A percentile compares a stretch with the other conserved stretches of the same genome.
These are phyloP conservation scores for Saccostrea glomerata DNA, from an alignment of 1,140 invertebrate species.

Conservation along the genomic window DNA sequence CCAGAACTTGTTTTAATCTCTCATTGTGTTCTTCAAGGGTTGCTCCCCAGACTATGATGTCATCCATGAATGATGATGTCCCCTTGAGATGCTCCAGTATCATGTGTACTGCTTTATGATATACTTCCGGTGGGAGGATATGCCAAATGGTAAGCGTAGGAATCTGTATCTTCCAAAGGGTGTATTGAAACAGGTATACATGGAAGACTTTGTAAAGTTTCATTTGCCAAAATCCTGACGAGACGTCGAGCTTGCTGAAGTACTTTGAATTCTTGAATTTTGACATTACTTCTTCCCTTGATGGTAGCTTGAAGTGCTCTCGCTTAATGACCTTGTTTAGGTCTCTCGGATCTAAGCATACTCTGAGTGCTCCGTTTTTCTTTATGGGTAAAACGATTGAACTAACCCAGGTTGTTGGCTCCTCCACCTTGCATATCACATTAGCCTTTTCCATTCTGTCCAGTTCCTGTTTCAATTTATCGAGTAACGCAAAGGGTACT, in stretches of 20 bases:
- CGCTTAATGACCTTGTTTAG: slow-evolving; percentile 63
- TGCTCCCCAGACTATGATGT: slow-evolving; percentile 43
- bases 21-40: slow-evolving; percentile 52
- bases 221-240: slow-evolving; percentile 55
- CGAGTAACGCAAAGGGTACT: too few species aligned
- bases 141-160: slow-evolving; percentile 76
- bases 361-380: slow-evolving; percentile 48
- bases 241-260: slow-evolving; percentile 46
- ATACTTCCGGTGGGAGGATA: slow-evolving; percentile 58
- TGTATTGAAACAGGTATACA: not conserved
- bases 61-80: slow-evolving; percentile 51
- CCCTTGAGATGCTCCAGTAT: slow-evolving; percentile 63
- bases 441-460: slow-evolving; percentile 5
- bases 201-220: slow-evolving; percentile 19
- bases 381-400: slow-evolving; percentile 51
- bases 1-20: slow-evolving; percentile 32
- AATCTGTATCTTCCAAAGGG: slow-evolving; percentile 43
- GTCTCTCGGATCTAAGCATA: slow-evolving; percentile 63
- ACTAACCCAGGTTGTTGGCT: slow-evolving; percentile 48
- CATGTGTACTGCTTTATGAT: slow-evolving; percentile 39
- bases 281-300: slow-evolving; percentile 46
- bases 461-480: slow-evolving; percentile 19
- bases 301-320: slow-evolving; percentile 54
- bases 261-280: slow-evolving; percentile 24
- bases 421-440: not conserved